A percentile compares a stretch with the other conserved stretches of the same genome.
Conservation (phyloP, 2,113 vertebrate species). For the Mixornis gularis region DNA sequence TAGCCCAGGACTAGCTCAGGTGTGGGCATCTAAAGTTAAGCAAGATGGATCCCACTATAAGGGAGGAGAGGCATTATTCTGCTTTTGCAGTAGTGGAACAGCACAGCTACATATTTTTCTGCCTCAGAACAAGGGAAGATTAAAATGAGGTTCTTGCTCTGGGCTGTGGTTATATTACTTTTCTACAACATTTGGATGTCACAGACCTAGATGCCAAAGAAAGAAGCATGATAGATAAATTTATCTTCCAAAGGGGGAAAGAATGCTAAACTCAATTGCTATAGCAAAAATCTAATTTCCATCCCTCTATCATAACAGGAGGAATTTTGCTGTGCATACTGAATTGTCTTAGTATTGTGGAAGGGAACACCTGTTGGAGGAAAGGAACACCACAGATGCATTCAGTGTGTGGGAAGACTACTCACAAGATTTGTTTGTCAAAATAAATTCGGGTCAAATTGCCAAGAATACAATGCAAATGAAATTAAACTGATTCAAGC, state of each 20-base stretch:
- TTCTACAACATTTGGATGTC: not conserved
- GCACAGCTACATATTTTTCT: not conserved
- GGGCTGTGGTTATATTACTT: not conserved
- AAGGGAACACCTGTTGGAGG: not conserved
- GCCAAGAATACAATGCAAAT: not conserved
- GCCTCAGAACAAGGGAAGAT: not conserved
- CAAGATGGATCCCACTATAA: not conserved
- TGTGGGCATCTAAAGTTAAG: not conserved
- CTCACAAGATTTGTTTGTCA: constrained; percentile 20
- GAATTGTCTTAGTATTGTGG: not conserved
- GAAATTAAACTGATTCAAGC: not conserved
- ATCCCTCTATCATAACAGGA: not conserved
- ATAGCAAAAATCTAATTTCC: constrained; percentile 6
- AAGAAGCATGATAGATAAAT: not conserved
- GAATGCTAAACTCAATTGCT: not conserved
- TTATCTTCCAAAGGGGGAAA: not conserved
- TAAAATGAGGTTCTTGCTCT: not conserved
- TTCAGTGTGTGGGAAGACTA: not conserved
- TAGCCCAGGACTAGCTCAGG: not conserved
- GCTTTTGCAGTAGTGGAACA: not conserved
- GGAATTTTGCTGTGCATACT: not conserved
- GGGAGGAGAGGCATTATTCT: not conserved
- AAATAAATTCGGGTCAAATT: constrained; percentile 24
- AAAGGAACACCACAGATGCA: not conserved
- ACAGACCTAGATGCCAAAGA: not conserved